Evolutionary conservation across 2,888 invertebrate genomes (phyloP).

Genomic region (Erannis defoliaria): DNA sequence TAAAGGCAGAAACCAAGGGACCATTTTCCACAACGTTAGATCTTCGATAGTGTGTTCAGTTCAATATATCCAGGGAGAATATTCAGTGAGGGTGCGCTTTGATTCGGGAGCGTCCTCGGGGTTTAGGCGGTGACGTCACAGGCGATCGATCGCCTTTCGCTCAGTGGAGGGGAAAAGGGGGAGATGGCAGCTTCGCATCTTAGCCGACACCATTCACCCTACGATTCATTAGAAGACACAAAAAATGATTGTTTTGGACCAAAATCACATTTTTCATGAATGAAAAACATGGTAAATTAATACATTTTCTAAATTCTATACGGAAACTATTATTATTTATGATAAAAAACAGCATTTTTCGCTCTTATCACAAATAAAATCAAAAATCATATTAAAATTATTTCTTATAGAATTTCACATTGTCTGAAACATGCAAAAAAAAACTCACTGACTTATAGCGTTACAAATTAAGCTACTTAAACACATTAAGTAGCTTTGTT

Average conservation of each 20-base stretch:
- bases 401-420: too few relatives aligned
- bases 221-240: slow-evolving; percentile 58
- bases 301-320: too few relatives aligned
- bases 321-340: too few relatives aligned
- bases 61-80: slow-evolving; percentile 26
- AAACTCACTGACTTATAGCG: too few relatives aligned
- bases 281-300: too few relatives aligned
- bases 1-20: slow-evolving; percentile 12
- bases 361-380: too few relatives aligned
- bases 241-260: slow-evolving; percentile 55
- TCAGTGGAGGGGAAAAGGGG: slow-evolving; percentile 45
- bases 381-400: too few relatives aligned
- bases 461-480: too few relatives aligned
- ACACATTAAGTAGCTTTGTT: too few relatives aligned
- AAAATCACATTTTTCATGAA: slow-evolving; percentile 30
- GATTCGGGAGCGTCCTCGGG: slow-evolving; percentile 38
- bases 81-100: slow-evolving; percentile 39
- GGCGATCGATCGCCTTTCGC: slow-evolving; percentile 68
- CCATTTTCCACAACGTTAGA: slow-evolving; percentile 37
- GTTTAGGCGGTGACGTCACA: slow-evolving; percentile 81
- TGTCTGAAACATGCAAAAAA: too few relatives aligned
- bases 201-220: slow-evolving; percentile 48
- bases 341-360: too few relatives aligned
- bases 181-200: slow-evolving; percentile 35
- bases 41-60: slow-evolving; percentile 37